These are phyloP conservation scores for Noctua comes DNA, from an alignment of 2,888 invertebrate species.

Conservation along the genomic window DNA sequence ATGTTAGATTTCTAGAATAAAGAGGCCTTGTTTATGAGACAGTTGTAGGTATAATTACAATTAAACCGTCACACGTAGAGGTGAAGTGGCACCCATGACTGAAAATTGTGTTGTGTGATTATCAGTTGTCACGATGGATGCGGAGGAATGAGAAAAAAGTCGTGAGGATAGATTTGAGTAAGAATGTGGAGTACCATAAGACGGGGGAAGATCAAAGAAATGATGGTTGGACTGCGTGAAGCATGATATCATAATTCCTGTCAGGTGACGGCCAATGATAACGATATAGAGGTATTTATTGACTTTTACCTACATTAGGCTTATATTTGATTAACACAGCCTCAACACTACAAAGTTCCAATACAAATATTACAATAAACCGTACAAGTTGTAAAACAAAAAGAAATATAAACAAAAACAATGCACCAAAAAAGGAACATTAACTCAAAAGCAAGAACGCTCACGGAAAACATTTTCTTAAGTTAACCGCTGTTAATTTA, in stretches of 20 bases:
- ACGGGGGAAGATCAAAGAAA: background rate
- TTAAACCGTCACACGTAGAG: background rate
- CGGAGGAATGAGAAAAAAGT: background rate
- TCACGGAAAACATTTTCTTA: constrained; percentile 42
- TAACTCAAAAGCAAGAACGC: constrained; percentile 30
- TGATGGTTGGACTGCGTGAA: background rate
- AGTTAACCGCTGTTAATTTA: constrained; percentile 55
- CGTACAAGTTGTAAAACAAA: constrained; percentile 4
- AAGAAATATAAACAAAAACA: constrained; percentile 21
- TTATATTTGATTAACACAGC: background rate
- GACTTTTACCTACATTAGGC: background rate
- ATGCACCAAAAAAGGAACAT: constrained; percentile 24
- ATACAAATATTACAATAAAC: background rate
- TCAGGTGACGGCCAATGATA: background rate
- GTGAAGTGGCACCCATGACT: background rate
- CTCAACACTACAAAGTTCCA: background rate
- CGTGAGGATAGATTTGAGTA: background rate
- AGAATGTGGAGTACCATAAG: background rate
- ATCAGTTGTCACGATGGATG: background rate
- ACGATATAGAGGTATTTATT: background rate
- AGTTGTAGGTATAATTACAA: background rate
- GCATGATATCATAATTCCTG: background rate
- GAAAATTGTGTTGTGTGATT: background rate
- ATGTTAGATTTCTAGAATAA: constrained; percentile 23
- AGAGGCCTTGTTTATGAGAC: background rate